Evolutionary conservation across 2,113 vertebrate species (phyloP), one percentile per base, ranked within the genome.

Genomic region (Erythrolamprus reginae): DNA sequence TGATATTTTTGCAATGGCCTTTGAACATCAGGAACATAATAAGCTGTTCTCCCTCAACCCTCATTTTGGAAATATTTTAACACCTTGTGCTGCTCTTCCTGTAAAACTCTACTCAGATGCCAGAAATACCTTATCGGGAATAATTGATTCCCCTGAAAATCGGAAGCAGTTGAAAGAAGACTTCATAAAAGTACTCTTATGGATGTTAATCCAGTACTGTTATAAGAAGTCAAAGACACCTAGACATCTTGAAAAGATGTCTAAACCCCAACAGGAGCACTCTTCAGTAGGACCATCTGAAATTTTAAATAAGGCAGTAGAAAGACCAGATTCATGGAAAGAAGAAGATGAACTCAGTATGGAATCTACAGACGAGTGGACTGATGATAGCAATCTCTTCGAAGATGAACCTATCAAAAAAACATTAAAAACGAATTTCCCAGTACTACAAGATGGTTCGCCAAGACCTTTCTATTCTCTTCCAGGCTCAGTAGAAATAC

Each of bases 141-240:
- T 99, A 93, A 99, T 99, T 82, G 98, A 99, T 96, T 99, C 98
- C 5, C 98, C 98, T 70, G 98, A 99, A 90, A 98, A 99, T 96
- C 96, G 99, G 95, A 98, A 97, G 91, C 98, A 98, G 93, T 97
- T 99, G 95, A 98, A 98, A 96, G 97, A 98, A 86, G 99, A 99
- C 95, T 98, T 99, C 89, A 90, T 99, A 84, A 99, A 98, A 96
- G 97, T 98, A 2, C 97, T 99, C 65, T 95, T 99, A 1, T 99
- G 99, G 98, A 95, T 99, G 94, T 97, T 99, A 19, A 90, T 99
- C 88, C 98, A 97, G 45, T 96, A 98, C 87, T 98, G 98, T 87
- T 96, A 96, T 38, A 95, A 96, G 95, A 95, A 94, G 50, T 95
- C 96, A 33, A 94, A 93, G 94, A 89, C 91, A 1, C 91, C 95